These are phyloP conservation scores for Scophthalmus maximus DNA, from an alignment of 2,113 vertebrate genomes.

Conservation along the genomic window DNA sequence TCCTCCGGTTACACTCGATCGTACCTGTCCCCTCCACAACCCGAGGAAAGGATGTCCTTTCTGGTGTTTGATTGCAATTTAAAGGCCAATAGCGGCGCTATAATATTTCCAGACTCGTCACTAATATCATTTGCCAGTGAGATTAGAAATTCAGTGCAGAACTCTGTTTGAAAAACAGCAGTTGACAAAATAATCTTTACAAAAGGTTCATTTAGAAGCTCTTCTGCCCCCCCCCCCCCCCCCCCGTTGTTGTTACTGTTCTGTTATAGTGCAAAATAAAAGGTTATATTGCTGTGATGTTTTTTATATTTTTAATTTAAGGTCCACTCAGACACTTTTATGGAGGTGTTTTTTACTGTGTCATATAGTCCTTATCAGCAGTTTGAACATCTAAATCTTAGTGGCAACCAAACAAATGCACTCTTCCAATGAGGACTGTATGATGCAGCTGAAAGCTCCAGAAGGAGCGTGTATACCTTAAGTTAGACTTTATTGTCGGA, in stretches of 20 bases:
- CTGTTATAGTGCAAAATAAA: too few relatives aligned
- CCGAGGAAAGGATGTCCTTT: not conserved
- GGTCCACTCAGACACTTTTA: too few relatives aligned
- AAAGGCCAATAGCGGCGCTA: not conserved
- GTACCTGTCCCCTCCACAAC: not conserved
- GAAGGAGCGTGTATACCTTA: too few relatives aligned
- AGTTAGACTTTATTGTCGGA: too few relatives aligned
- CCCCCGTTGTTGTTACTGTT: too few relatives aligned
- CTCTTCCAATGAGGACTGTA: too few relatives aligned
- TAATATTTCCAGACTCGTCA: not conserved
- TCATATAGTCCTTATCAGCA: not conserved
- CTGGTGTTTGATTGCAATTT: not conserved
- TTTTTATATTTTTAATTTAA: too few relatives aligned
- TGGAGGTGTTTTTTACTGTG: not conserved
- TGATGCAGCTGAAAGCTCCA: too few relatives aligned
- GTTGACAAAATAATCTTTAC: not conserved
- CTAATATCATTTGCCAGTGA: not conserved
- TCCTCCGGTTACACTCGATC: not conserved
- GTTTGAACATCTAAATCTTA: not conserved
- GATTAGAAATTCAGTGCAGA: not conserved
- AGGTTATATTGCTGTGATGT: too few relatives aligned
- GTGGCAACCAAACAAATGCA: too few relatives aligned
- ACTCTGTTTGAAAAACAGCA: not conserved
- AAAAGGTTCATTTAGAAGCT: too few relatives aligned
- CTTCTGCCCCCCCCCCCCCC: too few relatives aligned